Evolutionary conservation across 2,888 invertebrate species (phyloP).

Genomic region (Nebria brevicollis): DNA sequence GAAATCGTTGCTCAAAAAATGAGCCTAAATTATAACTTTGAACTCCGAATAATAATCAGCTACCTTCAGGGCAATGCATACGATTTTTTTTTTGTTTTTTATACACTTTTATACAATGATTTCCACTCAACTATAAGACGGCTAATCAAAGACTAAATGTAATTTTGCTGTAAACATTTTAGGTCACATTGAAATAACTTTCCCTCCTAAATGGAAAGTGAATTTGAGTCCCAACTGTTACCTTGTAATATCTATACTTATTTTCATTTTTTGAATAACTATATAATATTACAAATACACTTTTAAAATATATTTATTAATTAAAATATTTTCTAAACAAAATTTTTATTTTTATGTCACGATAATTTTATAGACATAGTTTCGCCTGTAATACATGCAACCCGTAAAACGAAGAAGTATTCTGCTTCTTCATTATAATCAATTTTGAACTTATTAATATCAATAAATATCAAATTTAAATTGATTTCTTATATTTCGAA

Average conservation of each 20-base stretch:
- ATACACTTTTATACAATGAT: not conserved
- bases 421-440: too few species aligned
- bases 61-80: not conserved
- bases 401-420: too few species aligned
- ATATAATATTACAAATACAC: not conserved
- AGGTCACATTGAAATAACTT: conserved; percentile 32
- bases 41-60: not conserved
- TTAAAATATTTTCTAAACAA: too few species aligned
- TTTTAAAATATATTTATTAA: not conserved
- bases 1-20: not conserved
- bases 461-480: too few species aligned
- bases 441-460: too few species aligned
- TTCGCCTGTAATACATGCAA: too few species aligned
- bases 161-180: conserved; percentile 27
- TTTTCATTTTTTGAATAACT: not conserved
- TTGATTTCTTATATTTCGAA: too few species aligned
- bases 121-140: conserved; percentile 14
- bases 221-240: conserved; percentile 21
- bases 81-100: conserved; percentile 22
- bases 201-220: conserved; percentile 30
- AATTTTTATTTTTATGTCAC: too few species aligned
- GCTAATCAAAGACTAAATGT: conserved; percentile 22
- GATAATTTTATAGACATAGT: too few species aligned
- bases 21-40: not conserved
- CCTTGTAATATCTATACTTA: conserved; percentile 33